Evolutionary conservation across 2,113 vertebrate genomes (phyloP), one percentile per base, ranked within the genome.

Genomic region (Todiramphus saurophagus): DNA sequence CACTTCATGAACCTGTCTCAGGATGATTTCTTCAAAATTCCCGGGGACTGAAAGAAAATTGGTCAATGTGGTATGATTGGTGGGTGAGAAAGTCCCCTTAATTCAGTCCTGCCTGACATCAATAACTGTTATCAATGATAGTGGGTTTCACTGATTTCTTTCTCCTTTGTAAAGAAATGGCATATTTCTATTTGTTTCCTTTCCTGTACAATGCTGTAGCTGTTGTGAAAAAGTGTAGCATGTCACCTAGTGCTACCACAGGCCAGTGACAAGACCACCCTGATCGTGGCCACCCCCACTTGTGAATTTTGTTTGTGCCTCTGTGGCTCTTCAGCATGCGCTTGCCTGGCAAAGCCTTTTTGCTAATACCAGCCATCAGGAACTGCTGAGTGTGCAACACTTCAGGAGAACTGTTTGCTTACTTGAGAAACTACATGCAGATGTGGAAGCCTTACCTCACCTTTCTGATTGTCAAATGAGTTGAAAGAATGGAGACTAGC

Each of bases 381-480:
- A 93, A 56, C 64, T 75, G 90, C 92, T 87, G 92, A 94, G 56
- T n/a, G 51, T 2, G 31, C 82, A 91, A 68, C 51, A 35, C 63
- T 90, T 92, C 69, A 33, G 68, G 87, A 92, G 70, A 83, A n/a
- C 64, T 92, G 76, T 95, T 96, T 95, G 72, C 43, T 83, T 86
- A 64, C 76, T 92, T 78, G 53, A 92, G 96, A 96, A 89, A 77
- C 16, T 39, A 77, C 75, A 86, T 44, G n/a, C 17, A 90, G 64
- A 33, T 63, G 30, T 78, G 66, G 72, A 90, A 91, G 48, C 64
- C n/a, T 73, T 73, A 23, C 69, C n/a, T 83, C 62, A 46, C 44
- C 37, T 76, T 77, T 80, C 33, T 2, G 51, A 69, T 16, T 62
- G 37, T 66, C 82, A 83, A 83, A 9, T 46, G 69, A 90, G 12